These are phyloP conservation scores for Cephus spinipes DNA, from an alignment of 2,888 invertebrate genomes.

Conservation along the genomic window DNA sequence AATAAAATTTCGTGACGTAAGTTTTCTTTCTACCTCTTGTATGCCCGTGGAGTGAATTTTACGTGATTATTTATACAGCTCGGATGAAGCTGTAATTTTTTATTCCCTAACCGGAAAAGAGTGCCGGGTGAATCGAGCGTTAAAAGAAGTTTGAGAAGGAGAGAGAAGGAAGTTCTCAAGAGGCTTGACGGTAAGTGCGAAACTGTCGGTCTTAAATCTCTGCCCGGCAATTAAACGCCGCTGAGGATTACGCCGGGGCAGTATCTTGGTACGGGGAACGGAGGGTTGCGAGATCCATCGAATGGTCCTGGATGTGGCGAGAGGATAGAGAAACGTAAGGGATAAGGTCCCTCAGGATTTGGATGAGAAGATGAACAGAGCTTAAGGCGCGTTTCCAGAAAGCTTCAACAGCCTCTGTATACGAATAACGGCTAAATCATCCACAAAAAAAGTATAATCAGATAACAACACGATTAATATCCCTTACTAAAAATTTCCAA, in stretches of 20 bases:
- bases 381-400: no score
- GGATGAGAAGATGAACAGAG: not conserved
- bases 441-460: no score
- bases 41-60: not conserved
- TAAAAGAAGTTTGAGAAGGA: constrained; percentile 19
- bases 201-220: constrained; percentile 31
- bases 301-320: constrained; percentile 6
- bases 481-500: not conserved
- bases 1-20: no score
- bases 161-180: constrained; percentile 10
- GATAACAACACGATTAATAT: no score
- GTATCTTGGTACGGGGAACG: not conserved
- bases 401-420: no score
- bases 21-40: no score
- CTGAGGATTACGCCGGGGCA: constrained; percentile 25
- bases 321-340: constrained; percentile 8
- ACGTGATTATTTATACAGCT: constrained; percentile 23
- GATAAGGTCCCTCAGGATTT: not conserved
- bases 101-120: constrained; percentile 13
- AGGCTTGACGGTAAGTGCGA: constrained; percentile 18
- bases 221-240: constrained; percentile 34
- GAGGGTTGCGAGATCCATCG: constrained; percentile 6
- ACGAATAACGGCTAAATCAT: no score
- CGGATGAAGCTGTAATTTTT: constrained; percentile 22
- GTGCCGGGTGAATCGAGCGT: constrained; percentile 11